Evolutionary conservation across 2,888 invertebrate species (phyloP).

Genomic region (Lordiphosa andalusiaca): DNA sequence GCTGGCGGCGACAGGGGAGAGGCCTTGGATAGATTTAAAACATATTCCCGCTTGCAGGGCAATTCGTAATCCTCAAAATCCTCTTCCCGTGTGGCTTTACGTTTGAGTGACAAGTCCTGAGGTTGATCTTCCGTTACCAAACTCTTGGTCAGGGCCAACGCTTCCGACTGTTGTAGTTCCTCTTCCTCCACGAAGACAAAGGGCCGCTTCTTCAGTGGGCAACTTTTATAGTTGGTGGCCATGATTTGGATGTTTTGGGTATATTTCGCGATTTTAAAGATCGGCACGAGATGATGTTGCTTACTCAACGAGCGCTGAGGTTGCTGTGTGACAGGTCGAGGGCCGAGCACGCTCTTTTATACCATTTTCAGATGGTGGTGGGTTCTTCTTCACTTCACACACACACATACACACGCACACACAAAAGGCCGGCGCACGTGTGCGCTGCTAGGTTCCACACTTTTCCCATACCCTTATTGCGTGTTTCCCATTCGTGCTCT

Average conservation of each 20-base stretch:
- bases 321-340: slow-evolving; percentile 78
- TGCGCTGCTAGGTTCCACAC: slow-evolving; percentile 57
- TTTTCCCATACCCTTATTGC: slow-evolving; percentile 71
- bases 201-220: slow-evolving; percentile 95
- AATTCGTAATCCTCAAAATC: slow-evolving; percentile 55
- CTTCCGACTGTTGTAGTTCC: slow-evolving; percentile 15
- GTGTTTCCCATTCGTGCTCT: slow-evolving; percentile 62
- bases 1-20: slow-evolving; percentile 69
- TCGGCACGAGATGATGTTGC: slow-evolving; percentile 42
- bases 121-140: slow-evolving; percentile 66
- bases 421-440: slow-evolving; percentile 41
- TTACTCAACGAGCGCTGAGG: slow-evolving; percentile 75
- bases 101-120: slow-evolving; percentile 78
- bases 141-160: slow-evolving; percentile 63
- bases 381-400: slow-evolving; percentile 60
- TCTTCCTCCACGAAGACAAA: slow-evolving; percentile 86
- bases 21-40: slow-evolving; percentile 74
- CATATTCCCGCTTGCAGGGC: slow-evolving; percentile 73
- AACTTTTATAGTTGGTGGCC: slow-evolving; percentile 88
- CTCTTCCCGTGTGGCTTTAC: slow-evolving; percentile 59
- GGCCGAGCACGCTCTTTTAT: slow-evolving; percentile 70
- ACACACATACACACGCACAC: slow-evolving; percentile 31
- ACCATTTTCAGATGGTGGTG: slow-evolving; percentile 62
- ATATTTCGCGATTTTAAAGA: neutral
- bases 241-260: slow-evolving; percentile 26